Conservation (phyloP, 2,888 invertebrate genomes). For the Choristoneura rosaceana region DNA sequence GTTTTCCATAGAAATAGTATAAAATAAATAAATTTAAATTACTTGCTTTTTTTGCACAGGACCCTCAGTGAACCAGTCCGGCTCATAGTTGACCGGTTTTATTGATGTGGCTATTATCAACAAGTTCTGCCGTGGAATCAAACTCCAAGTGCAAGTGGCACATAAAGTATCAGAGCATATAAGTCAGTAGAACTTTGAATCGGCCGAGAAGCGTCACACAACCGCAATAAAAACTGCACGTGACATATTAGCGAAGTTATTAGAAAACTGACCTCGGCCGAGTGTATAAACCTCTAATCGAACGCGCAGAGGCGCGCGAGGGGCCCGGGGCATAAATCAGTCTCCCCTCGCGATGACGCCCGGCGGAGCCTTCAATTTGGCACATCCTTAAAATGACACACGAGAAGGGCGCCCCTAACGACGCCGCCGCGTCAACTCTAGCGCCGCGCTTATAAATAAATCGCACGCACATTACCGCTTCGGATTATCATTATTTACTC, state of each 20-base stretch:
- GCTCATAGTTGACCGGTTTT: too few relatives aligned
- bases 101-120: too few relatives aligned
- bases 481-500: slow-evolving; percentile 49
- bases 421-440: slow-evolving; percentile 59
- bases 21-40: too few relatives aligned
- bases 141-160: background rate
- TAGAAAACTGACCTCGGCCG: slow-evolving; percentile 82
- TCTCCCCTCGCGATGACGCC: slow-evolving; percentile 80
- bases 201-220: slow-evolving; percentile 42
- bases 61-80: too few relatives aligned
- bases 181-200: background rate
- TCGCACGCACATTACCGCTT: slow-evolving; percentile 57
- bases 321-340: slow-evolving; percentile 79
- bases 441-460: slow-evolving; percentile 65
- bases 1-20: too few relatives aligned
- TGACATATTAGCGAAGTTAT: slow-evolving; percentile 65
- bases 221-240: slow-evolving; percentile 60
- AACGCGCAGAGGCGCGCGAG: slow-evolving; percentile 65
- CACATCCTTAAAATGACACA: slow-evolving; percentile 86
- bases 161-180: too few relatives aligned
- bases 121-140: too few relatives aligned
- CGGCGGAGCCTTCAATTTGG: slow-evolving; percentile 84
- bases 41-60: too few relatives aligned
- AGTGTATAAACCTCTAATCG: slow-evolving; percentile 81
- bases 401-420: slow-evolving; percentile 82